These are phyloP conservation scores for Spongia lamella DNA, from an alignment of 37 sponge, comb jelly and placozoan genomes.

Conservation along the genomic window DNA sequence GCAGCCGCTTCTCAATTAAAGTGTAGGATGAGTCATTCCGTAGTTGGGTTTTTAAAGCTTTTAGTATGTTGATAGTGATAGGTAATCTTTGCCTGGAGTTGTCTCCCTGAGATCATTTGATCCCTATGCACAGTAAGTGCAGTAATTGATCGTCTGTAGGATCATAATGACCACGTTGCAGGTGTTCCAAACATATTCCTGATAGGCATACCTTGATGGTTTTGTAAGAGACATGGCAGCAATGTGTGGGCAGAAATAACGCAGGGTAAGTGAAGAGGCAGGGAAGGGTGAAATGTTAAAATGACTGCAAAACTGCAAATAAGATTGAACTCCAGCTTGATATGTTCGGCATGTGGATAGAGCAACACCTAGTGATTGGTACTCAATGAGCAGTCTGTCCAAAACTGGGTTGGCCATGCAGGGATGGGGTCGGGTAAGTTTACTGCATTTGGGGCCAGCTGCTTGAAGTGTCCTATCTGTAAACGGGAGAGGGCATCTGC, in stretches of 20 bases:
- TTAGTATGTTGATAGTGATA: background rate
- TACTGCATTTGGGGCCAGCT: conserved; percentile 22
- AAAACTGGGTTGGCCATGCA: too few species aligned
- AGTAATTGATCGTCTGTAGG: background rate
- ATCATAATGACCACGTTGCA: conserved; percentile 2
- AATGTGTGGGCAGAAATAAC: too few species aligned
- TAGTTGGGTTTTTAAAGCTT: background rate
- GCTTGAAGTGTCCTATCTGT: conserved; percentile 1
- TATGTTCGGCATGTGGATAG: conserved; percentile 6
- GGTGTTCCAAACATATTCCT: conserved; percentile 18
- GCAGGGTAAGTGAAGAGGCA: conserved; percentile 13
- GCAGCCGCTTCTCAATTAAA: background rate
- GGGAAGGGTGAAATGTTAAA: conserved; percentile 17
- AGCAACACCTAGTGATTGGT: background rate
- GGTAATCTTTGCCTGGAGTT: background rate
- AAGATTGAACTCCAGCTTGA: background rate
- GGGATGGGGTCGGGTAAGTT: background rate
- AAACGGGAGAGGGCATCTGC: conserved; percentile 46
- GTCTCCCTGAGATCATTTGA: background rate
- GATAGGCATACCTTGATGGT: conserved; percentile 33
- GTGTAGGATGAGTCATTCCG: background rate
- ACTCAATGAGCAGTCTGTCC: background rate
- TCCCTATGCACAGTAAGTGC: background rate
- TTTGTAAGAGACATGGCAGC: too few species aligned
- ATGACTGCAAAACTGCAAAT: conserved; percentile 1